phyloP scores from a whole-genome alignment of 2,797 vertebrate species.

The Micropoecilia bifurca region DNA sequence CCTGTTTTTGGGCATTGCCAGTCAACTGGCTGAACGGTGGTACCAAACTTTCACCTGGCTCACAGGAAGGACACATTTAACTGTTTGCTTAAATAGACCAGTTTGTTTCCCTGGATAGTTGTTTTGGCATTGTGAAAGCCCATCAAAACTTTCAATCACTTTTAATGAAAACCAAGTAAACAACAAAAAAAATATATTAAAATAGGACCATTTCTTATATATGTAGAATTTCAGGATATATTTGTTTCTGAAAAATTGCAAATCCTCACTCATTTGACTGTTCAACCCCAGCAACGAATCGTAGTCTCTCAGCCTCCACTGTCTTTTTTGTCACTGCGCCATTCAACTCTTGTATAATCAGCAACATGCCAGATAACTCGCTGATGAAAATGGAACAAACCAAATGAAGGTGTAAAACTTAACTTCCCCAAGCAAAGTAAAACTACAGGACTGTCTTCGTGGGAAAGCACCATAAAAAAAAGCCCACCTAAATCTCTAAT shows the following conservation, averaged over 20 bases:
- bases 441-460: background rate
- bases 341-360: background rate
- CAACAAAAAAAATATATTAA: background rate
- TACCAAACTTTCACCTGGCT: background rate
- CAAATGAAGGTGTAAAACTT: background rate
- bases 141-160: background rate
- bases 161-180: background rate
- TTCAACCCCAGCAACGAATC: background rate
- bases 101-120: background rate
- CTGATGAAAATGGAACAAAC: background rate
- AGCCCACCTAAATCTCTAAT: background rate
- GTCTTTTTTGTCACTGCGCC: background rate
- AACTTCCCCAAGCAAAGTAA: background rate
- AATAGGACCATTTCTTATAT: too few species aligned
- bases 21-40: background rate
- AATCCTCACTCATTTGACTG: background rate
- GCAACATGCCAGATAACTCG: background rate
- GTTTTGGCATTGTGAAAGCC: background rate
- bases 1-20: background rate
- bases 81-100: background rate
- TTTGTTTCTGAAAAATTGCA: background rate
- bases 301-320: background rate
- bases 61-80: background rate
- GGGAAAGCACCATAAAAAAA: background rate
- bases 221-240: background rate